Conservation (phyloP, 2,113 vertebrate species). For the Tauraco erythrolophus region DNA sequence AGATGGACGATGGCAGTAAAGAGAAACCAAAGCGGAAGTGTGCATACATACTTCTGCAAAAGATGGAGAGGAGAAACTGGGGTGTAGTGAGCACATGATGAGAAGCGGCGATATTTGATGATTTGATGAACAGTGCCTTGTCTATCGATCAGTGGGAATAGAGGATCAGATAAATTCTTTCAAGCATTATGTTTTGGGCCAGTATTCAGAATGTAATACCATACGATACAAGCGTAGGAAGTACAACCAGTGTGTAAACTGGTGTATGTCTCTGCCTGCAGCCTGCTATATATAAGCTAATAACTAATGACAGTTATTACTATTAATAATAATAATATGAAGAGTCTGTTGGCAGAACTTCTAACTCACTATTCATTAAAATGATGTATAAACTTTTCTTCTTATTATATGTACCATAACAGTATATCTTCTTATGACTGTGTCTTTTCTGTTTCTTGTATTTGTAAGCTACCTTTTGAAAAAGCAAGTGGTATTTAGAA, state of each 20-base stretch:
- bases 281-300: not conserved
- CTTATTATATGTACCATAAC: not conserved
- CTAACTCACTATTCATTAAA: not conserved
- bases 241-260: not conserved
- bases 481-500: not conserved
- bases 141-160: not conserved
- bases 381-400: not conserved
- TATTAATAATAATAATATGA: not conserved
- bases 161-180: not conserved
- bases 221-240: not conserved
- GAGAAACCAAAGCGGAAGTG: not conserved
- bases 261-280: not conserved
- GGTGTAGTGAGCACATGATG: not conserved
- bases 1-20: not conserved
- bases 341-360: not conserved
- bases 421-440: not conserved
- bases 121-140: not conserved
- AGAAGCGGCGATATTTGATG: not conserved
- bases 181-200: not conserved
- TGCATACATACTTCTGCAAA: not conserved
- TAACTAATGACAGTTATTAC: not conserved
- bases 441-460: not conserved
- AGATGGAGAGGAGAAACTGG: not conserved
- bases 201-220: not conserved
- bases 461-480: not conserved